Evolutionary conservation across 2,113 vertebrate genomes (phyloP), one percentile per base, ranked within the genome.

Genomic region (Otis tarda): DNA sequence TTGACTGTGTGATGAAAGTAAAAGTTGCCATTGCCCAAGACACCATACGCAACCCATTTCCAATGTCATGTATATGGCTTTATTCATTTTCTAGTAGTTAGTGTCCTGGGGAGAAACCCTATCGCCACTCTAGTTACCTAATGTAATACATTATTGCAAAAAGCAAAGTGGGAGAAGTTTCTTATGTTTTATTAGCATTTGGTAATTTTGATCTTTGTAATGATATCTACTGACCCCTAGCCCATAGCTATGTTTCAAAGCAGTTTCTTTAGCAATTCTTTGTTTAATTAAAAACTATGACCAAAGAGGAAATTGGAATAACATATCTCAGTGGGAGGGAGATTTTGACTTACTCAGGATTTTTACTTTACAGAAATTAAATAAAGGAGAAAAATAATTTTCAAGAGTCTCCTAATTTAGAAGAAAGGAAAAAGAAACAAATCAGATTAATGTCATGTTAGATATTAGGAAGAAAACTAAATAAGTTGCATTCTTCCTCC

Each of bases 81-180:
- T 83, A 89, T 76, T 88, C 22, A 92, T 90, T 96, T 97, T 73
- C 73, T 67, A 97, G 93, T 97, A 97, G 96, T 93, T 85, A 96
- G 87, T 68, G 75, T 91, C 96, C 94, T 90, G 74, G 68, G 68
- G 76, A 97, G 94, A 97, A 97, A 96, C 82, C 21, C 37, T 83
- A 95, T 95, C 96, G 94, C 87, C 77, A 61, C 21, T 96, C 47
- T 88, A 96, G 53, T 93, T 97, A 82, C 94, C 95, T 95, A 97
- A 97, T 95, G 77, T 90, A 93, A 95, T 97, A 94, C 96, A 97
- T 88, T 85, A 94, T 30, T 63, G 45, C 70, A 96, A 91, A 93
- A 75, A 18, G 69, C 27, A 37, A 94, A 96, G 83, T 67, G 74
- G 61, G 53, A 92, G 69, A 81, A 96, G 97, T 96, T 97, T 88